Evolutionary conservation across 2,888 invertebrate species (phyloP), one percentile per base, ranked within the genome.

Genomic region (Tinea pellionella): DNA sequence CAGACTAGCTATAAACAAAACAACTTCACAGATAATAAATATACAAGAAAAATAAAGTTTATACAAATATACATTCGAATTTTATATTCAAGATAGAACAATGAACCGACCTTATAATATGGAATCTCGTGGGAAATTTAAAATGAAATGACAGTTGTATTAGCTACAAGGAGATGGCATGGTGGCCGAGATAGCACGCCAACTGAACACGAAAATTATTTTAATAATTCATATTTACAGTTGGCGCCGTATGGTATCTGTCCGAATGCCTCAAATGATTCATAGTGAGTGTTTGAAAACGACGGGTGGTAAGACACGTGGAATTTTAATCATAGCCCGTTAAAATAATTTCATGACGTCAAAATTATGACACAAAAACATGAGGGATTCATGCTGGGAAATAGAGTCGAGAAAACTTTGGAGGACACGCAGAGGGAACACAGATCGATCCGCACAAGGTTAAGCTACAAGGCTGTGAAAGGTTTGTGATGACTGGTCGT

Each of bases 371-470:
- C 37, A 37, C 9, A 37, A 12, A 37, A 37, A 37, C n/a, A 37
- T 37, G 3, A 3, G 24, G 6, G 24, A 24, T 24, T 24, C 24
- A 24, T 24, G 24, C 24, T 37, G 37, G n/a, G n/a, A n/a, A 37
- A 37, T n/a, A 37, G 37, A 37, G 37, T 37, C 37, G 30, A 30
- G 30, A 42, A 42, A 42, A 42, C n/a, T 42, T 42, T 42, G 13
- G 42, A 42, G 42, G 42, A 12, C 42, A 42, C 42, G 47, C 47
- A 47, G 47, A 47, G 47, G n/a, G 16, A 15, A 37, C 4, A n/a
- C 47, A 47, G 47, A 47, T 47, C 47, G 47, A 47, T 47, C 16
- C 47, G 47, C 47, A 47, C 47, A 47, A 47, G 47, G 47, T 47
- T 47, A 47, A 47, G 13, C 47, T 15, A 47, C 47, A 47, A 47